phyloP scores from a whole-genome alignment of 2,888 invertebrate species.

The Silvanus unidentatus region DNA sequence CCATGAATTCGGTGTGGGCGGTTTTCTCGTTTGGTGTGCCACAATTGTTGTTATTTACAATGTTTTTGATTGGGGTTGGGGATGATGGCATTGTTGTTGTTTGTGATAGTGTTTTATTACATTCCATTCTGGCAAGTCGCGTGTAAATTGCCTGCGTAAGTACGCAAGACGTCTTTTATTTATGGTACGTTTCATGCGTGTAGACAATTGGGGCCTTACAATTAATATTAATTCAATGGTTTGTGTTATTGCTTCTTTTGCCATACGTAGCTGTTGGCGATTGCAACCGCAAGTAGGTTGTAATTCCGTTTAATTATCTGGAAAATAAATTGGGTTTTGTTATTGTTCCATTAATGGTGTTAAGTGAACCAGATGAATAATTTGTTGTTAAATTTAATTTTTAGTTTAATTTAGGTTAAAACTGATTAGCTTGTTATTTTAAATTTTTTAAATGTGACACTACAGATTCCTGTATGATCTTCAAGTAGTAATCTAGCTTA shows the following conservation, averaged over 20 bases:
- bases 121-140: conserved; percentile 47
- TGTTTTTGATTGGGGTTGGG: conserved; percentile 17
- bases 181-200: conserved; percentile 39
- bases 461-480: too few relatives aligned
- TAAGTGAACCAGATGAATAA: too few relatives aligned
- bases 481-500: too few relatives aligned
- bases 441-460: too few relatives aligned
- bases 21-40: conserved; percentile 6
- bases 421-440: too few relatives aligned
- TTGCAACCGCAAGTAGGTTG: conserved; percentile 31
- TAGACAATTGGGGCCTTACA: conserved; percentile 10
- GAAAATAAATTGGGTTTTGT: too few relatives aligned
- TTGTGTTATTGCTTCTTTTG: conserved; percentile 20
- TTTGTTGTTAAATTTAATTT: too few relatives aligned
- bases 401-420: too few relatives aligned
- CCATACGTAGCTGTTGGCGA: conserved; percentile 43
- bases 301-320: conserved; percentile 6
- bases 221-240: too few relatives aligned
- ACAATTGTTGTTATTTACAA: conserved; percentile 21
- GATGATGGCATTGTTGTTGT: conserved; percentile 19
- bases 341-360: too few relatives aligned
- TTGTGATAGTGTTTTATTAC: conserved; percentile 33
- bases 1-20: too few relatives aligned
- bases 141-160: conserved; percentile 44
- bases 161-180: conserved; percentile 35